Evolutionary conservation across 1,140 invertebrate species (phyloP), one percentile per base, ranked within the genome.

Genomic region (Drosophila erecta): DNA sequence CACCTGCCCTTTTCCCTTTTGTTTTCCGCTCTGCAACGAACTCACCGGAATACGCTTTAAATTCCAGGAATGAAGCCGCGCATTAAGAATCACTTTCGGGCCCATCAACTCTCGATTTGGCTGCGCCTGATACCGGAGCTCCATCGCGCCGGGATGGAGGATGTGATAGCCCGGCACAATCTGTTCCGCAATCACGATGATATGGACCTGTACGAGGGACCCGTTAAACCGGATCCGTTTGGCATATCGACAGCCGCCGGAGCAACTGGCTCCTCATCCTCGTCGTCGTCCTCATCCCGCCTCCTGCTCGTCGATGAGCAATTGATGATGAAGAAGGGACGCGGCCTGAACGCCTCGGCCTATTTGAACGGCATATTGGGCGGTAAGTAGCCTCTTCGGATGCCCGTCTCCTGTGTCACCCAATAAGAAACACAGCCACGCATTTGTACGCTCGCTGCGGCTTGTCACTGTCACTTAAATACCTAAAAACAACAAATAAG

Each of bases 71-170:
- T 97, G 94, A 97, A 97, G 92, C 96, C 97, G 2, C 95, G 96
- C 80, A 95, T 97, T 93, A 97, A 98, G 90, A 98, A 98, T 92
- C 98, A 98, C 92, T 99, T 98, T 93, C 94, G 98, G 22, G 97
- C 97, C 12, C 97, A 98, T 93, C 97, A 98, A 89, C 93, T 98
- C 20, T 98, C 97, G 4, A 97, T 99, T 47, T 99, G 98, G 98
- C 93, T 98, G 12, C 95, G 97, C 40, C 94, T 99, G 8, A 97
- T 99, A 46, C 98, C 98, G 0, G 97, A 98, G 92, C 94, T 99
- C 14, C 97, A 99, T 93, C 93, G 96, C 43, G 96, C 96, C 0
- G 97, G 97, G 14, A 97, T 97, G 95, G 96, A 97, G 79, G 96
- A 97, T 92, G 96, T 96, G 17, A 95, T 96, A 60, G 95, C 96